Base-by-base conservation (phyloP, 2,888 invertebrate species). In the Drosophila birchii region DNA sequence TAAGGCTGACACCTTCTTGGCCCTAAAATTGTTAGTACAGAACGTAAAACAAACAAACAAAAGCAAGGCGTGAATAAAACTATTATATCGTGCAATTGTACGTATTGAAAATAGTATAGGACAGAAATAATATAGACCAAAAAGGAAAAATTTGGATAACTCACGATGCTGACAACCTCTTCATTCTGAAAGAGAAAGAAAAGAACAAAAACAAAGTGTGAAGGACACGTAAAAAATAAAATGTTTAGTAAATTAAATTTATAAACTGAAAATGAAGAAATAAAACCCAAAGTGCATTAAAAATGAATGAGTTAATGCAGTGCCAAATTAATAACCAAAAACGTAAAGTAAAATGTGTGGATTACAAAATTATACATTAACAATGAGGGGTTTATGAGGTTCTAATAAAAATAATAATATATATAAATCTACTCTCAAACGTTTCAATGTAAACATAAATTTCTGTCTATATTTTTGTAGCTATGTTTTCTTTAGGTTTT, bases 121-220 rank as follows among this genome's bases (percentile, higher is more conserved):
- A 23, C 18, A 20, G 18, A 41, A 49, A 62, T 43, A 26, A 44
- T 34, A 51, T 69, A 51, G 69, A 71, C 62, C 71, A 76, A 53
- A 78, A 79, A 78, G 55, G 63, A 83, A 79, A 75, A 69, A 80
- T 80, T 78, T 83, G 43, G 63, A 75, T 66, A 90, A 92, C 92
- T 92, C 92, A 92, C 92, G 84, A 92, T 92, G 92, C 91, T 92
- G 90, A 91, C 92, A 91, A 92, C 92, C 92, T 92, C 75, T 88
- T 91, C 92, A 90, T 91, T 92, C 92, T 92, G 92, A 91, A 92
- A 91, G 62, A 88, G 90, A 86, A 90, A 89, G 67, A 88, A 80
- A 87, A 85, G 67, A 68, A 68, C 67, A 79, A 86, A 80, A 80
- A 82, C 78, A 86, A 81, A 76, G 78, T 81, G 80, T 76, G 81